phyloP scores from a whole-genome alignment of 2,888 invertebrate species.

The Drosophila prolongata region DNA sequence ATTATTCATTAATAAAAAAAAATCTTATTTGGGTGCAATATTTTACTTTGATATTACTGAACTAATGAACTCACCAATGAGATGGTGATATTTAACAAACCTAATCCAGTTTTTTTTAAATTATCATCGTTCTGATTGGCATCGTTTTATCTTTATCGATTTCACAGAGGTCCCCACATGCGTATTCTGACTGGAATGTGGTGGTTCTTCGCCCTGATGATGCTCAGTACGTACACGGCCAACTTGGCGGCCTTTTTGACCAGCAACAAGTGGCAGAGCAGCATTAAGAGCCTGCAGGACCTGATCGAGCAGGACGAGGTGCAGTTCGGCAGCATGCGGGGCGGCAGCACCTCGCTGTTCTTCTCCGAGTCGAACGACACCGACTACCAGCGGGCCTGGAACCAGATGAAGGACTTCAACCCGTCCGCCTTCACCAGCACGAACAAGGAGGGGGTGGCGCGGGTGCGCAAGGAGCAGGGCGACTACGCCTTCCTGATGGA shows the following conservation, averaged over 20 bases:
- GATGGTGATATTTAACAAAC: no score
- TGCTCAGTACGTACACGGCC: slow-evolving; percentile 95
- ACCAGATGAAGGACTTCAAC: slow-evolving; percentile 92
- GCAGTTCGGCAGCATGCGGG: slow-evolving; percentile 94
- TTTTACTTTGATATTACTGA: no score
- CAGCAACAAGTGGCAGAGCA: slow-evolving; percentile 93
- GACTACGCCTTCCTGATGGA: slow-evolving; percentile 98
- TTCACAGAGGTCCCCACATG: slow-evolving; percentile 90
- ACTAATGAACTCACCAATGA: no score
- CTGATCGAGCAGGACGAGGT: slow-evolving; percentile 96
- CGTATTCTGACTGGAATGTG: slow-evolving; percentile 90
- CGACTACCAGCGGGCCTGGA: slow-evolving; percentile 95
- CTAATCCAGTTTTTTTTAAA: not conserved
- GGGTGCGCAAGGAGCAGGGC: slow-evolving; percentile 90
- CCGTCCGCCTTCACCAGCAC: slow-evolving; percentile 91
- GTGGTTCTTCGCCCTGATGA: slow-evolving; percentile 93
- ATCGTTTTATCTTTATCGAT: not conserved
- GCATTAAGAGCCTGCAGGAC: slow-evolving; percentile 95
- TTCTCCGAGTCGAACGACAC: slow-evolving; percentile 94
- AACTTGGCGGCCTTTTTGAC: slow-evolving; percentile 97
- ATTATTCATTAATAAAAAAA: no score
- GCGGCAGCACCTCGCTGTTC: slow-evolving; percentile 96
- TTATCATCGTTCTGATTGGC: not conserved
- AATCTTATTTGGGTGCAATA: no score
- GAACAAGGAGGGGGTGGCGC: slow-evolving; percentile 93